Base-by-base conservation (phyloP, 2,888 invertebrate species). In the Phyllotreta cruciferae region DNA sequence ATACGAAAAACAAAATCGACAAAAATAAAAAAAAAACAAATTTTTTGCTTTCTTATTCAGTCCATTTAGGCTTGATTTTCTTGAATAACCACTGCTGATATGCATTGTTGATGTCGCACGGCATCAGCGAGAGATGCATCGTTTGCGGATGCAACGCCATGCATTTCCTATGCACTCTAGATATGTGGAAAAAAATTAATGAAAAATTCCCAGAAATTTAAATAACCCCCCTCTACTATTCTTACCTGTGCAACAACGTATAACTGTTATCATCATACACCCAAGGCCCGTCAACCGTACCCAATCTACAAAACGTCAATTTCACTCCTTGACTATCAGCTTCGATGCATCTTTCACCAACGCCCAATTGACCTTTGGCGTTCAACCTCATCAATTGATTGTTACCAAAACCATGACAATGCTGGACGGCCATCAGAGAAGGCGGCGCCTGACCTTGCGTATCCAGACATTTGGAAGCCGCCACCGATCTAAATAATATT, bases 281-380 rank as follows among this genome's bases (percentile, higher is more conserved):
- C 98, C 98, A 99, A 0, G 95, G 96, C 0, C 98, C 98, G 77
- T 94, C 92, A 1, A 95, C 96, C 9, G 94, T 94, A 55, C 97
- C 97, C 62, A 95, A 85, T 56, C 92, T 86, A 81, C 98, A 98
- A 77, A 94, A 93, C 35, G 93, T 91, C 66, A 97, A 86, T 81
- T 94, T 95, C 10, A 97, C 86, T 42, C 90, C 92, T 77, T 93
- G 91, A 0, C 88, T 85, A 79, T 94, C 93, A 0, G 93, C 94
- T 76, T 96, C 94, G 7, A 98, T 88, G 78, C 99, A 99, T 49
- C 98, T 87, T 82, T 99, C 99, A 35, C 98, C 99, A 1, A 96
- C 91, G 37, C 96, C 94, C 52, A 78, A 78, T 82, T 99, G 98
- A 0, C 98, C 98, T 70, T 93, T 92, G 11, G 90, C 89, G 83